A percentile compares a stretch with the other conserved stretches of the same genome.
These are phyloP conservation scores for Hydrolagus affinis DNA, from an alignment of 2,113 vertebrate species.

Conservation along the genomic window DNA sequence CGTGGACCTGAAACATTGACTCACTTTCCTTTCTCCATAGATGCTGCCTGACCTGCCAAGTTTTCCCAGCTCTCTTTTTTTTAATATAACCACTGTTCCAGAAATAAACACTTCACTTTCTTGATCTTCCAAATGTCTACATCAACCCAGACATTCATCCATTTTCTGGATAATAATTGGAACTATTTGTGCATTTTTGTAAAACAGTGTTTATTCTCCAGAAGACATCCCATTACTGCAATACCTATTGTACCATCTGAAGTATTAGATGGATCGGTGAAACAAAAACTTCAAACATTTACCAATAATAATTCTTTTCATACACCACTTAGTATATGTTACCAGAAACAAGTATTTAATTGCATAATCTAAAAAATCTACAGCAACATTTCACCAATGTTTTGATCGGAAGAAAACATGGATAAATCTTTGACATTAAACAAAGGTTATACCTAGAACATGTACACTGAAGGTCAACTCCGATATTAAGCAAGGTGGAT, in stretches of 20 bases:
- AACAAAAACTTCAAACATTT: background rate
- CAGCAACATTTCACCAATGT: background rate
- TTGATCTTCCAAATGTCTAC: background rate
- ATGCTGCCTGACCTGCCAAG: no score
- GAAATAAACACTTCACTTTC: background rate
- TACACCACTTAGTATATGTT: background rate
- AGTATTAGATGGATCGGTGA: background rate
- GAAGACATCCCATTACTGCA: background rate
- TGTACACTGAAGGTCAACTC: background rate
- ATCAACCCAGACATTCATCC: background rate
- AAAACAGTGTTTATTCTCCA: background rate
- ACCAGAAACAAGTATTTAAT: background rate
- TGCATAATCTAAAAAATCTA: background rate
- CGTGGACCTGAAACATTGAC: no score
- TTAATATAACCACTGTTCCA: no score
- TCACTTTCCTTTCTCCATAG: no score
- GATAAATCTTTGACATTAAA: background rate
- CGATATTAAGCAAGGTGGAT: background rate
- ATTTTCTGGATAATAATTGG: background rate
- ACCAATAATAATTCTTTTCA: background rate
- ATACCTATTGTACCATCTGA: background rate
- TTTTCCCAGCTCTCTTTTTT: no score
- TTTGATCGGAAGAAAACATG: background rate
- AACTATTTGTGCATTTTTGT: background rate
- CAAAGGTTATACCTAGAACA: background rate